A percentile compares a stretch with the other conserved stretches of the same genome.
phyloP scores from a whole-genome alignment of 1,140 invertebrate species.

The Venturia canescens region DNA sequence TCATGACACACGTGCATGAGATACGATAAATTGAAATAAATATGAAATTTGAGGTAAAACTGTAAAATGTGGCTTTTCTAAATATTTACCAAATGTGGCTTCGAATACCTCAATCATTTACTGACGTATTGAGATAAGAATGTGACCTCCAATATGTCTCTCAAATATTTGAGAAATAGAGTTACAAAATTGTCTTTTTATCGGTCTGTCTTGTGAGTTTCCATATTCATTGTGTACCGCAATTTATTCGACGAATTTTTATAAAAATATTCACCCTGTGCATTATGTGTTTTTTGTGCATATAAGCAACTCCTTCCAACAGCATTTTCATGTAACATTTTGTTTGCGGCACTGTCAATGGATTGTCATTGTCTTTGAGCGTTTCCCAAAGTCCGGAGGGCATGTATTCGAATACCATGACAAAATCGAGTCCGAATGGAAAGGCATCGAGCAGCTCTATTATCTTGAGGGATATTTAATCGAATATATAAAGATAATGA shows the following conservation, averaged over 20 bases:
- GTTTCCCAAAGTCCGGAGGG: constrained; percentile 93
- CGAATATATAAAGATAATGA: too few relatives aligned
- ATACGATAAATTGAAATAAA: too few relatives aligned
- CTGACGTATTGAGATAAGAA: too few relatives aligned
- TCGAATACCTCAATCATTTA: too few relatives aligned
- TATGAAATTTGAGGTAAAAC: too few relatives aligned
- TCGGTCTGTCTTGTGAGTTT: too few relatives aligned
- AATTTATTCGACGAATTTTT: constrained; percentile 24
- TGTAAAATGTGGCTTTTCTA: too few relatives aligned
- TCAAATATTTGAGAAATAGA: neutral
- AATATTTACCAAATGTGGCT: too few relatives aligned
- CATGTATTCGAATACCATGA: constrained; percentile 97
- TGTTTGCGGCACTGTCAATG: constrained; percentile 85
- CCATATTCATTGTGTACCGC: too few relatives aligned
- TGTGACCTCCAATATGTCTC: too few relatives aligned
- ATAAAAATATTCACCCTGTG: constrained; percentile 84
- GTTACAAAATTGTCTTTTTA: too few relatives aligned
- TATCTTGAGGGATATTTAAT: constrained; percentile 81
- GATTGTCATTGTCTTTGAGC: constrained; percentile 85
- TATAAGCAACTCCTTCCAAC: constrained; percentile 91
- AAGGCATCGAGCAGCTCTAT: constrained; percentile 94
- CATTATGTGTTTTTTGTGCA: constrained; percentile 95
- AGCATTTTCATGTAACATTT: constrained; percentile 95
- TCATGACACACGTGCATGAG: too few relatives aligned
- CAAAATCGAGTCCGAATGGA: constrained; percentile 90